Evolutionary conservation across 64 coral and sea anemone species (phyloP).

Genomic region (Montipora cactus): DNA sequence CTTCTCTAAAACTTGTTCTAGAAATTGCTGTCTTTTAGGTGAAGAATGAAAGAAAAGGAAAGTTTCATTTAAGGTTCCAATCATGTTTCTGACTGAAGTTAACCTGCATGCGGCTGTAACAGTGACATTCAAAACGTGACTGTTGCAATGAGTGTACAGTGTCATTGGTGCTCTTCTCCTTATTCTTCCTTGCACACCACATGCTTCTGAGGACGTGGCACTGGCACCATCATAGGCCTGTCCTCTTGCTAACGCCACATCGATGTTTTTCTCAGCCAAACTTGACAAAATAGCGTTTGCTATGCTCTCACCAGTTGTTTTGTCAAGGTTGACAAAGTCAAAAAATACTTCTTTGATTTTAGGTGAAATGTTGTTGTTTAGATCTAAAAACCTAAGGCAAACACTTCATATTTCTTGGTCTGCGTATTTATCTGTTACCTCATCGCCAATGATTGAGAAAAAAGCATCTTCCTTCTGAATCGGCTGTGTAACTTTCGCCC

Average conservation of each 20-base stretch:
- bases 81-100: constrained; percentile 38
- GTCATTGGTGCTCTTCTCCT: constrained; percentile 34
- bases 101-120: constrained; percentile 36
- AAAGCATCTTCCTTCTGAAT: constrained; percentile 32
- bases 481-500: constrained; percentile 25
- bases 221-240: constrained; percentile 61
- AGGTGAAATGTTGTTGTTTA: constrained; percentile 19
- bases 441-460: constrained; percentile 14
- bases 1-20: constrained; percentile 43
- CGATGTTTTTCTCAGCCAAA: constrained; percentile 60
- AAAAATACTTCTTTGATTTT: constrained; percentile 74
- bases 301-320: constrained; percentile 47
- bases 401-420: constrained; percentile 71
- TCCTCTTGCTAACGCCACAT: constrained; percentile 69
- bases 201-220: constrained; percentile 39
- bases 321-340: constrained; percentile 53
- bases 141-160: constrained; percentile 53
- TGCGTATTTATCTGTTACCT: constrained; percentile 62
- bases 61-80: constrained; percentile 35
- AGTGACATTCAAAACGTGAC: constrained; percentile 50
- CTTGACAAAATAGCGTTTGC: constrained; percentile 54
- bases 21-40: constrained; percentile 35
- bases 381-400: constrained; percentile 62
- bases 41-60: constrained; percentile 47
- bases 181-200: constrained; percentile 43